These are phyloP conservation scores for Pelagia noctiluca DNA, from an alignment of 30 jellyfish, hydroid and myxozoan genomes.

Conservation along the genomic window DNA sequence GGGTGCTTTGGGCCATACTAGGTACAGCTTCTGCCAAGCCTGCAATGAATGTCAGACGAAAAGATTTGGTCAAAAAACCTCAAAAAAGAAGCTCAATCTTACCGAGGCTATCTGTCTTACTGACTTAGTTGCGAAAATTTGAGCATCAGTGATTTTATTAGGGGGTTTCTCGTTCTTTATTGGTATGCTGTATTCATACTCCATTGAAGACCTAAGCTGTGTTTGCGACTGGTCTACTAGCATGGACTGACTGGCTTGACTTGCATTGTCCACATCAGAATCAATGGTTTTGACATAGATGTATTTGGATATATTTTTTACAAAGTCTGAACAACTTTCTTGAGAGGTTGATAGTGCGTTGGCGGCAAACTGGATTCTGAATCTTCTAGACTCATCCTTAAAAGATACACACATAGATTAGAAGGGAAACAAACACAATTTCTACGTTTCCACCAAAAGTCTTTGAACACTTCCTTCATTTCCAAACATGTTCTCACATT, in stretches of 20 bases:
- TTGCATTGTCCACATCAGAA: neutral
- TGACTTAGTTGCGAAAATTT: conserved; percentile 40
- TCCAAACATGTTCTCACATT: neutral
- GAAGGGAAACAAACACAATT: neutral
- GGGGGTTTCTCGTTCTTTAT: neutral
- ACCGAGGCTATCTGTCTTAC: conserved; percentile 53
- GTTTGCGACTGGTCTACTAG: conserved; percentile 33
- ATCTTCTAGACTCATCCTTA: conserved; percentile 45
- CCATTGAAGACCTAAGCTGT: conserved; percentile 50
- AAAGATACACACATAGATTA: too few relatives aligned
- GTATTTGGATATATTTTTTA: conserved; percentile 6
- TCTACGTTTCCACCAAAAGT: neutral
- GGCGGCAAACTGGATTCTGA: conserved; percentile 43
- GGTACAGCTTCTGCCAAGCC: neutral
- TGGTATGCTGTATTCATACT: conserved; percentile 37
- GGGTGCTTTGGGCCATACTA: too few relatives aligned
- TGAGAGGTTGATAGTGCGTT: neutral
- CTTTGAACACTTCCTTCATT: neutral
- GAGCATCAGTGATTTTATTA: conserved; percentile 15
- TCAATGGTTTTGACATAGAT: conserved; percentile 20
- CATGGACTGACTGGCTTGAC: conserved; percentile 37
- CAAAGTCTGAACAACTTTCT: conserved; percentile 44
- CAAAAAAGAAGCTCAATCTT: neutral
- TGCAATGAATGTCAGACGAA: neutral
- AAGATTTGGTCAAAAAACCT: neutral